Evolutionary conservation across 2,888 invertebrate genomes (phyloP).

Genomic region (Pimpla rufipes): DNA sequence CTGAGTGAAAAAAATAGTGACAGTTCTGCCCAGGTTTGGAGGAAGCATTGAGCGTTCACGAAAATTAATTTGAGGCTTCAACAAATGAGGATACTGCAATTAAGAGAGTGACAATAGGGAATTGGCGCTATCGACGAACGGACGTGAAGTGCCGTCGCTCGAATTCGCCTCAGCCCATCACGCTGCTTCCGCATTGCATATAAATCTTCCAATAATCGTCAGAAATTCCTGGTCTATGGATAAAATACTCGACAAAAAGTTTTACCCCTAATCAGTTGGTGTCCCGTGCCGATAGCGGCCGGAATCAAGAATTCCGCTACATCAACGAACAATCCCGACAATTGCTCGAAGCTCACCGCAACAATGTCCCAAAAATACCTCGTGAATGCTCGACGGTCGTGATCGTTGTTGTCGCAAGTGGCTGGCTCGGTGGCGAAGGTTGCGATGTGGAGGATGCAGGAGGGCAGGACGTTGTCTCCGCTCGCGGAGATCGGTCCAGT

Average conservation of each 20-base stretch:
- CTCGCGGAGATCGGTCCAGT: slow-evolving; percentile 69
- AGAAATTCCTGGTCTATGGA: neutral
- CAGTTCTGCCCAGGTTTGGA: neutral
- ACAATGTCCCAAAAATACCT: neutral
- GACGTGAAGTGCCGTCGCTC: slow-evolving; percentile 29
- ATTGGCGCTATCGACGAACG: slow-evolving; percentile 12
- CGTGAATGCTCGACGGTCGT: slow-evolving; percentile 20
- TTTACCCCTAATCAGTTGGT: neutral
- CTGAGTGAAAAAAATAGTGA: neutral
- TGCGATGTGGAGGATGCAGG: slow-evolving; percentile 83
- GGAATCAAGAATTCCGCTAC: neutral
- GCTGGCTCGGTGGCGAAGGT: slow-evolving; percentile 16
- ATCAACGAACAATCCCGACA: neutral
- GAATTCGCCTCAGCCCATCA: neutral
- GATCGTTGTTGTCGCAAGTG: slow-evolving; percentile 15
- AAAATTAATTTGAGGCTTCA: neutral
- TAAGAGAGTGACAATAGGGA: slow-evolving; percentile 16
- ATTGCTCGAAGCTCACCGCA: slow-evolving; percentile 4
- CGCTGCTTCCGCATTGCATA: neutral
- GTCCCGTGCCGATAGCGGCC: neutral
- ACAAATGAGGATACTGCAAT: neutral
- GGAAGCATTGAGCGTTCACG: neutral
- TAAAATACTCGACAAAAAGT: neutral
- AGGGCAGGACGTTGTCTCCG: slow-evolving; percentile 74
- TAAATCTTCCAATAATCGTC: no score